Evolutionary conservation across 2,888 invertebrate genomes (phyloP).

Genomic region (Tenthredo notha): DNA sequence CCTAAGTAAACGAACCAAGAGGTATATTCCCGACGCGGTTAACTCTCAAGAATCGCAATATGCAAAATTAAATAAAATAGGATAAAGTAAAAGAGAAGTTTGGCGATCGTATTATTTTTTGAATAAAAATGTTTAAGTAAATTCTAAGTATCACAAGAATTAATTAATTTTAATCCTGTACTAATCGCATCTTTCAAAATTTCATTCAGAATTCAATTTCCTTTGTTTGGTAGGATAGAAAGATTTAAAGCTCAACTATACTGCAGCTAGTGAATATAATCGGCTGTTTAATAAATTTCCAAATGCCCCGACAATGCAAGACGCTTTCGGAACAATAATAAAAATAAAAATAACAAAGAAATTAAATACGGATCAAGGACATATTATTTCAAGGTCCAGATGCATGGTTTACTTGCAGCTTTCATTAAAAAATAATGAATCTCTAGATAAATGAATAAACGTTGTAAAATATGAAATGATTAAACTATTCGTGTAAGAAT

Average conservation of each 20-base stretch:
- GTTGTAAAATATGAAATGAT: background rate
- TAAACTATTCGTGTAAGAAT: background rate
- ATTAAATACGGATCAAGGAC: slow-evolving; percentile 24
- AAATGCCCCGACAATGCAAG: slow-evolving; percentile 28
- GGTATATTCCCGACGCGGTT: slow-evolving; percentile 11
- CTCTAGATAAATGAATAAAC: background rate
- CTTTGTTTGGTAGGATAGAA: background rate
- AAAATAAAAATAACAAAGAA: background rate
- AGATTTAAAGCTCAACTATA: background rate
- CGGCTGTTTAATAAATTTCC: background rate
- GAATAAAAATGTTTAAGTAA: background rate
- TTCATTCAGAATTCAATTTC: background rate
- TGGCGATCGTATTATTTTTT: background rate
- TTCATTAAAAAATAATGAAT: background rate
- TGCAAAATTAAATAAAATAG: background rate
- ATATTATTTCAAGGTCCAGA: slow-evolving; percentile 36
- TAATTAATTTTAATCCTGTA: background rate
- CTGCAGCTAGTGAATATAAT: background rate
- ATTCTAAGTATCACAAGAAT: background rate
- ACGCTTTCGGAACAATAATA: slow-evolving; percentile 1
- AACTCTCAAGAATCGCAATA: slow-evolving; percentile 18
- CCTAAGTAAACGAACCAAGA: slow-evolving; percentile 46
- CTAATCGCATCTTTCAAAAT: background rate
- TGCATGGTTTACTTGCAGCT: background rate
- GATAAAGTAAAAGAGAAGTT: background rate